These are phyloP conservation scores for Listronotus oregonensis DNA, from an alignment of 1,140 invertebrate species.

Conservation along the genomic window DNA sequence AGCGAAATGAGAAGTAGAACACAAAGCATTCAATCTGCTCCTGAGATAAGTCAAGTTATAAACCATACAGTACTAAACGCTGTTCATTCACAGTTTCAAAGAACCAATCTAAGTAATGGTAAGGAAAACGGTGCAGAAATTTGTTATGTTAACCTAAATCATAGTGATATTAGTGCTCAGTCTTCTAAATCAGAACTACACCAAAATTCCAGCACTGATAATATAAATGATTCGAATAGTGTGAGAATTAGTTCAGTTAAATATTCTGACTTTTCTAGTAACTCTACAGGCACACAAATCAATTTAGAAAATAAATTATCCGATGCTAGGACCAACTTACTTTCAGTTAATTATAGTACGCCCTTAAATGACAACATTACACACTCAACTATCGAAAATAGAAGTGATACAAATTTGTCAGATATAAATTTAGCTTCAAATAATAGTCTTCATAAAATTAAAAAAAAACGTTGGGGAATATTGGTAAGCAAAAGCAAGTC, in stretches of 20 bases:
- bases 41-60: conserved; percentile 60
- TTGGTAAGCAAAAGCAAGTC: conserved; percentile 63
- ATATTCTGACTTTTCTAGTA: too few relatives aligned
- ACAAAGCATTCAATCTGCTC: conserved; percentile 70
- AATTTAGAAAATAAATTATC: too few relatives aligned
- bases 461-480: conserved; percentile 66
- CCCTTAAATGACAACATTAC: too few relatives aligned
- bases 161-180: conserved; percentile 5
- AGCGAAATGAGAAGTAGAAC: conserved; percentile 62
- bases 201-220: too few relatives aligned
- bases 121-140: conserved; percentile 40
- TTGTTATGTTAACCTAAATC: conserved; percentile 48
- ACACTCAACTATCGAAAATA: too few relatives aligned
- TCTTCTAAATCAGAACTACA: too few relatives aligned
- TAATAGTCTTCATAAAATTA: conserved; percentile 60
- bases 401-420: too few relatives aligned
- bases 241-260: neutral
- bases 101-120: conserved; percentile 32
- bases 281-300: too few relatives aligned
- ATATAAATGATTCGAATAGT: neutral
- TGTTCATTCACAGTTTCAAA: conserved; percentile 44
- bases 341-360: too few relatives aligned
- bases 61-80: conserved; percentile 48
- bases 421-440: conserved; percentile 4
- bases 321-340: too few relatives aligned